Evolutionary conservation across 2,113 vertebrate species (phyloP).

Genomic region (Coturnix japonica): DNA sequence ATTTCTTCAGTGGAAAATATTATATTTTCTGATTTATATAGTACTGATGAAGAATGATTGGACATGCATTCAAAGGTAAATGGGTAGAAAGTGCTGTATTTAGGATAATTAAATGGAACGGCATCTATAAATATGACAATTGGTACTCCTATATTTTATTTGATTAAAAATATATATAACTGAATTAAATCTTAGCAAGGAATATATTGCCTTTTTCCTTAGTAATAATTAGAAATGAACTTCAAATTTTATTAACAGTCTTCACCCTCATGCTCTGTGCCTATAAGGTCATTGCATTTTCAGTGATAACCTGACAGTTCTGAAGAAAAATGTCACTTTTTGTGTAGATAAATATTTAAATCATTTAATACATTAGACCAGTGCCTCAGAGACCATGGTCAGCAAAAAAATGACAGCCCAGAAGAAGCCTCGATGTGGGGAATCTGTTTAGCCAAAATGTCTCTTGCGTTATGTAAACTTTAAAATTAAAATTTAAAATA

Average conservation of each 20-base stretch:
- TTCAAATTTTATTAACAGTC: background rate
- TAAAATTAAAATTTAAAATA: background rate
- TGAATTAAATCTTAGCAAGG: background rate
- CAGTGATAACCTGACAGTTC: background rate
- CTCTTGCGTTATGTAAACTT: background rate
- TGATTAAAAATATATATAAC: background rate
- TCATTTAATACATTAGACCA: background rate
- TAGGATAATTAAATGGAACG: background rate
- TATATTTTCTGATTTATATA: background rate
- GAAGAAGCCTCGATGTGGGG: background rate
- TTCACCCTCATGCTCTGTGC: background rate
- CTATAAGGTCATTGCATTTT: background rate
- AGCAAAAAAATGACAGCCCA: background rate
- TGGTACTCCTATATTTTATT: background rate
- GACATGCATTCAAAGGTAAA: background rate
- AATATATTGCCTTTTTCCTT: background rate
- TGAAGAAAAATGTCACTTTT: background rate
- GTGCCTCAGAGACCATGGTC: background rate
- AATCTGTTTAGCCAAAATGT: background rate
- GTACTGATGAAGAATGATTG: background rate
- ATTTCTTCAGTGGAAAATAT: background rate
- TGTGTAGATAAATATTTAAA: background rate
- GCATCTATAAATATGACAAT: background rate
- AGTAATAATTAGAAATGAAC: rapidly evolving
- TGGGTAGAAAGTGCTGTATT: background rate